These are phyloP conservation scores for Sphinx pinastri DNA, from an alignment of 2,888 invertebrate genomes.

Conservation along the genomic window DNA sequence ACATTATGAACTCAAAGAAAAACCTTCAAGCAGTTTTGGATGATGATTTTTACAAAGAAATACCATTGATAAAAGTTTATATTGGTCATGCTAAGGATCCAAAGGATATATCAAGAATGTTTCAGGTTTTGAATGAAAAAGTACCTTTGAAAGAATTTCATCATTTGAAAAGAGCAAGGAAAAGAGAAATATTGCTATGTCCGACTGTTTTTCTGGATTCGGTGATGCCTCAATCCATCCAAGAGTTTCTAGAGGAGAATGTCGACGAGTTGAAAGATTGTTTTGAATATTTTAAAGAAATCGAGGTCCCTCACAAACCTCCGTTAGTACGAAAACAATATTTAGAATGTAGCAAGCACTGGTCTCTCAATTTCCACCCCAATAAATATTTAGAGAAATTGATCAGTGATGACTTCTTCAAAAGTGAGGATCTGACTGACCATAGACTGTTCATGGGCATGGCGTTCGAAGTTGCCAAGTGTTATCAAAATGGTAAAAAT, in stretches of 20 bases:
- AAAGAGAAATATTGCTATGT: constrained; percentile 84
- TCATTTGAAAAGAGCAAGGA: constrained; percentile 89
- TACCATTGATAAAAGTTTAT: constrained; percentile 83
- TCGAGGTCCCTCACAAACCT: constrained; percentile 84
- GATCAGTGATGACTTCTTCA: constrained; percentile 85
- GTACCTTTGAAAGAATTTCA: constrained; percentile 85
- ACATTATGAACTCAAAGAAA: constrained; percentile 47
- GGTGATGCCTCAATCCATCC: constrained; percentile 63
- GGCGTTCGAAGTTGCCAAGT: constrained; percentile 81
- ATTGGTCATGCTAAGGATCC: constrained; percentile 85
- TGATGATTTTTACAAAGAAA: constrained; percentile 76
- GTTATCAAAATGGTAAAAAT: constrained; percentile 41
- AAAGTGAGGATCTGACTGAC: constrained; percentile 69
- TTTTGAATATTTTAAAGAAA: constrained; percentile 79
- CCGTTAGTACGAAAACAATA: constrained; percentile 88
- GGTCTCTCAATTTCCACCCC: constrained; percentile 95
- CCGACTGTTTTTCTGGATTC: constrained; percentile 54
- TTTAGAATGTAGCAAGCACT: constrained; percentile 82
- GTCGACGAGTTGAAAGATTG: constrained; percentile 75
- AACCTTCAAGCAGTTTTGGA: constrained; percentile 81
- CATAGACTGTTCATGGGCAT: constrained; percentile 85
- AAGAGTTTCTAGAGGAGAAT: constrained; percentile 65
- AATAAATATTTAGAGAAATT: constrained; percentile 89
- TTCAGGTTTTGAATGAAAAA: constrained; percentile 83
- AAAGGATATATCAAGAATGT: constrained; percentile 85